Conservation (phyloP, 2,797 vertebrate species). For the Orientallactaga sibirica region DNA sequence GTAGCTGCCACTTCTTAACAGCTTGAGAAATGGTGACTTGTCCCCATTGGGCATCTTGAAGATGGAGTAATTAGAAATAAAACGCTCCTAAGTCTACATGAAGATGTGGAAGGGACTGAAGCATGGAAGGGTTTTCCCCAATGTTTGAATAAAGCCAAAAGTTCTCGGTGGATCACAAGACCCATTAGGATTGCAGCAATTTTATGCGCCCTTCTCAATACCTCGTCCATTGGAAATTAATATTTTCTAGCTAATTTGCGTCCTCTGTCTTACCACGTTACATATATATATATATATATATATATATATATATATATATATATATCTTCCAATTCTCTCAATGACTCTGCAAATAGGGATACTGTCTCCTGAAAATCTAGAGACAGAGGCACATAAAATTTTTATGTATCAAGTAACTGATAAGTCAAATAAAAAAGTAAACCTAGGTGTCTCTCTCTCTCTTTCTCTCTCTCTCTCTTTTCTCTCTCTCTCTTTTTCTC, state of each 20-base stretch:
- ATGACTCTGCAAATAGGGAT: not conserved
- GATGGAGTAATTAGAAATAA: not conserved
- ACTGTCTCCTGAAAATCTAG: not conserved
- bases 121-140: not conserved
- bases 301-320: no score
- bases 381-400: conserved; percentile 14
- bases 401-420: not conserved
- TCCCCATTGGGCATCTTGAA: not conserved
- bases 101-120: not conserved
- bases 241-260: not conserved
- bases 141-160: not conserved
- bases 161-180: not conserved
- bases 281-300: not conserved
- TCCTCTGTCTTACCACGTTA: not conserved
- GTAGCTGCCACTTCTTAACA: conserved; percentile 52
- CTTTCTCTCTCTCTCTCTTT: no score
- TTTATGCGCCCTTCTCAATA: not conserved
- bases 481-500: not conserved
- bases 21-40: conserved; percentile 24
- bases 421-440: not conserved
- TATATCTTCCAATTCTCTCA: not conserved
- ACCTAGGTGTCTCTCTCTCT: not conserved
- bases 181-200: not conserved
- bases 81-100: not conserved
- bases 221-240: not conserved